Conservation (phyloP, 1,140 invertebrate species). For the Neoseiulus cucumeris region DNA sequence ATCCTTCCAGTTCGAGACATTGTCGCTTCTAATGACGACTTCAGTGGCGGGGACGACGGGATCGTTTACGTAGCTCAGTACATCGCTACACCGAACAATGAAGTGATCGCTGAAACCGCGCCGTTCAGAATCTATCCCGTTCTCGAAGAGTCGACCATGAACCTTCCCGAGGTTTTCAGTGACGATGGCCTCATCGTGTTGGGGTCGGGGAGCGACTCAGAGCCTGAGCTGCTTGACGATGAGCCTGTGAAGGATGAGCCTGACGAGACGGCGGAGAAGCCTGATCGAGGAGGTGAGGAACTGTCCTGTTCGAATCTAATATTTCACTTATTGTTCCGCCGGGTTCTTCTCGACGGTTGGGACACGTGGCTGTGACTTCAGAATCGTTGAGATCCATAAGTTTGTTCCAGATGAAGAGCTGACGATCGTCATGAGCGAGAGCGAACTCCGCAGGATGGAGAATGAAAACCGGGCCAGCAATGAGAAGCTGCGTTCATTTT, state of each 20-base stretch:
- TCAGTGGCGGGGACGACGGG: neutral
- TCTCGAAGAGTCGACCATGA: neutral
- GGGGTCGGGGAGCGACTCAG: neutral
- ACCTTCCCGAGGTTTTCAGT: neutral
- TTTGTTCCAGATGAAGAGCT: neutral
- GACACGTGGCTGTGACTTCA: no score
- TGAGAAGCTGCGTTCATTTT: neutral
- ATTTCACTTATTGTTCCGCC: no score
- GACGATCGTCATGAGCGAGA: neutral
- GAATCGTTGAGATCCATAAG: neutral
- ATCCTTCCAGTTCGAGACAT: neutral
- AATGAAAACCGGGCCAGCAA: neutral
- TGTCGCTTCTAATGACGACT: neutral
- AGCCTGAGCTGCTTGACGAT: neutral
- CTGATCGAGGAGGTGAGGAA: no score
- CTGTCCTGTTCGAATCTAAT: no score
- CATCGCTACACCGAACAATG: neutral
- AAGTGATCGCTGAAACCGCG: neutral
- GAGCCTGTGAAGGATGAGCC: neutral
- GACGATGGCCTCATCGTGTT: constrained; percentile 3
- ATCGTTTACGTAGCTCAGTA: neutral
- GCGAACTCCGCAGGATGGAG: neutral
- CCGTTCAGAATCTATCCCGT: neutral
- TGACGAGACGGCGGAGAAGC: no score
- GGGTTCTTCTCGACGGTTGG: no score